Base-by-base conservation (phyloP, 2,797 vertebrate species). In the Fistularia tabacaria region DNA sequence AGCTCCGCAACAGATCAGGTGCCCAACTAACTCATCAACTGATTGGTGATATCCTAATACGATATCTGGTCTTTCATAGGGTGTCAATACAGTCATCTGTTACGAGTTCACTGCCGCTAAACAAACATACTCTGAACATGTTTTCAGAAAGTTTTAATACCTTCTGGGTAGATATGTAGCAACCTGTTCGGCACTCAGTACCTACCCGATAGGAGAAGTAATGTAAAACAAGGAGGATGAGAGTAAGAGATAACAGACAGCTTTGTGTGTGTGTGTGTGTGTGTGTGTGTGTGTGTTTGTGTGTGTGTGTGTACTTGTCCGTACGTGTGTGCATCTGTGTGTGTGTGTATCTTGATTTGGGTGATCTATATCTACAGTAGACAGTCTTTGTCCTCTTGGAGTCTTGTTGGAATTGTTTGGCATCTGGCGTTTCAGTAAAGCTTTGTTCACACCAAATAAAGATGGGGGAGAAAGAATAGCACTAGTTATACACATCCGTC, bases 221-320 rank as follows among this genome's bases (percentile, higher is more conserved):
- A 73, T 61, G 62, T 64, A 48, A 71, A 76, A 39, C 59, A 58
- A 62, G 54, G 66, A 74, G 59, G 56, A 61, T 59, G 14, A 66
- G 62, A 12, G 67, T 46, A 54, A 5, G 9, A 77, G 83, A 78
- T 80, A 75, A 74, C 41, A 48, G 48, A 7, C 0, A 43, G n/a
- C 12, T 54, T 25, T 14, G 53, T 11, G 9, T 8, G 43, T 52
- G 38, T 39, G 44, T 15, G 40, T 63, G 3, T 51, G 0, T 64
- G 46, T 59, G 38, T 63, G 47, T 47, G 49, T 58, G 62, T 38
- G 42, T 73, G 71, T 72, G 49, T 60, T 3, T 59, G 59, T n/a
- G 7, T 51, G 55, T 54, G 43, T 52, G 38, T 39, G 44, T 15
- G 40, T 63, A n/a, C n/a, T n/a, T n/a, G n/a, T n/a, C n/a, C n/a